phyloP scores from a whole-genome alignment of 2,888 invertebrate species.

The Lycocerus yunnanus region DNA sequence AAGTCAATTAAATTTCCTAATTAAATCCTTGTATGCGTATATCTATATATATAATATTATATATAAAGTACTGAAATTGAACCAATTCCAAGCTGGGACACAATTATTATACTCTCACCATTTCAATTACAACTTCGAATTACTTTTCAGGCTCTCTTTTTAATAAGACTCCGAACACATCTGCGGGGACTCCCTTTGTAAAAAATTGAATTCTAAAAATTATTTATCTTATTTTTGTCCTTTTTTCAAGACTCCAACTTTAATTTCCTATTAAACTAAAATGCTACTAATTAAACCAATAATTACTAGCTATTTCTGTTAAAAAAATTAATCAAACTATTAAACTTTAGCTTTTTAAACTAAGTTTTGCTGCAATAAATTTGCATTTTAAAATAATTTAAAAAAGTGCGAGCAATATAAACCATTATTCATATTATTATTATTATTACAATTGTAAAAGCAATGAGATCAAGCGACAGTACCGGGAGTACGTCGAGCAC shows the following conservation, averaged over 20 bases:
- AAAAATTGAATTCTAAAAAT: conserved; percentile 17
- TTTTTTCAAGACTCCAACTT: background rate
- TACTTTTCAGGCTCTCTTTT: conserved; percentile 56
- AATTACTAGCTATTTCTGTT: no score
- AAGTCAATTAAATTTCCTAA: conserved; percentile 56
- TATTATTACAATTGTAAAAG: no score
- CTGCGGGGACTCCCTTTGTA: conserved; percentile 33
- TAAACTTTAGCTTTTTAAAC: no score
- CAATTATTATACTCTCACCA: conserved; percentile 57
- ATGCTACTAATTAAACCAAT: background rate
- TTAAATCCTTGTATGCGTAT: conserved; percentile 53
- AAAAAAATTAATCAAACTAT: no score
- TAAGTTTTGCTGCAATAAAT: no score
- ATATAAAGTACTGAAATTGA: conserved; percentile 47
- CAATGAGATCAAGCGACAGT: no score
- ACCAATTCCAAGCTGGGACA: conserved; percentile 48
- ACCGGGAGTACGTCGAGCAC: no score
- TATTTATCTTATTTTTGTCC: conserved; percentile 10
- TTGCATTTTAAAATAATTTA: no score
- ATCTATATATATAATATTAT: conserved; percentile 18
- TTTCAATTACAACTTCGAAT: conserved; percentile 59
- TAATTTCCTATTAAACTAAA: background rate
- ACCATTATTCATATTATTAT: no score
- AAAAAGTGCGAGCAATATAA: no score
- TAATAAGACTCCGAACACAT: conserved; percentile 53